Conservation (phyloP, 37 sponge, comb jelly and placozoan species). For the Lycopodina hypogea region DNA sequence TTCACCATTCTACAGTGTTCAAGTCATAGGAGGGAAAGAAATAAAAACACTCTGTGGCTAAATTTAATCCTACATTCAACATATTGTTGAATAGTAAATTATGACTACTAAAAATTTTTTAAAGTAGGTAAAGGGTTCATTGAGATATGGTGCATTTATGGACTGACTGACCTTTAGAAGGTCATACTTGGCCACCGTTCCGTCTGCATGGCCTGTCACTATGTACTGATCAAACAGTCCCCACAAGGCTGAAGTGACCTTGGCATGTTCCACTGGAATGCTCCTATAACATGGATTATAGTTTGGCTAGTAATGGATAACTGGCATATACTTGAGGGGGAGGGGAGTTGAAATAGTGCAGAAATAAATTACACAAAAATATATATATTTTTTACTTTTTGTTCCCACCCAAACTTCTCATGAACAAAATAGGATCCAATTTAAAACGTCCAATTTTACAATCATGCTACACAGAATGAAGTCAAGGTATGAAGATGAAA, state of each 20-base stretch:
- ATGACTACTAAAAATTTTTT: too few species aligned
- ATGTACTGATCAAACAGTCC: constrained; percentile 85
- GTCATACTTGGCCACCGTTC: constrained; percentile 69
- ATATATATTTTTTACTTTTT: too few species aligned
- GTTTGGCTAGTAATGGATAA: neutral
- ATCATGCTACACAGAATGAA: too few species aligned
- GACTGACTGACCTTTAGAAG: constrained; percentile 22
- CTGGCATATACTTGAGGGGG: neutral
- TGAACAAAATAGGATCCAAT: too few species aligned
- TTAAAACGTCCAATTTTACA: too few species aligned
- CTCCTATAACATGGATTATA: constrained; percentile 18
- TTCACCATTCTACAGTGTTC: neutral
- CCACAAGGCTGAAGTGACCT: constrained; percentile 89
- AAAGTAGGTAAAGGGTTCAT: too few species aligned
- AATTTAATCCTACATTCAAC: neutral
- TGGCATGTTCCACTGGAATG: constrained; percentile 25
- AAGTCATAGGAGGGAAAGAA: neutral
- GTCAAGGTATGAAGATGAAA: too few species aligned
- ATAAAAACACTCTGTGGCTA: neutral
- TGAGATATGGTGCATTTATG: too few species aligned
- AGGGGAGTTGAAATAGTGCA: too few species aligned
- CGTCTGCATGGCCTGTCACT: constrained; percentile 92
- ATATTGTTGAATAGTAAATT: neutral
- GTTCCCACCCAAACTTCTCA: too few species aligned
- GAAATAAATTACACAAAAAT: too few species aligned